A percentile compares a stretch with the other conserved stretches of the same genome.
Conservation (phyloP, 2,797 vertebrate genomes). For the Pygocentrus nattereri region DNA sequence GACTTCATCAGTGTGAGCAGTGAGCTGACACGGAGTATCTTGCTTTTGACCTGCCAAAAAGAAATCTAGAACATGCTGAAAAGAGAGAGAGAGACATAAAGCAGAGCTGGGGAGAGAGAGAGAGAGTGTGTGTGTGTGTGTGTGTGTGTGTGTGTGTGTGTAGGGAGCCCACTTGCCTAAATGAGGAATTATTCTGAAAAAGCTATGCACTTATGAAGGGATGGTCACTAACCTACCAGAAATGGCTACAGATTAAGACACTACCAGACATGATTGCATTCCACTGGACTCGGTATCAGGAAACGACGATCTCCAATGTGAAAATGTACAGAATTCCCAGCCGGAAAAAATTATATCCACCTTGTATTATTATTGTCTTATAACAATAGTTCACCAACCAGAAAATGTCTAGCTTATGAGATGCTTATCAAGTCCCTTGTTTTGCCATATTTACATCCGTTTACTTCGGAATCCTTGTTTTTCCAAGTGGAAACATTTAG, state of each 20-base stretch:
- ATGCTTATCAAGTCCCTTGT: no score
- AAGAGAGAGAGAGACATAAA: not conserved
- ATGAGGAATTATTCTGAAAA: not conserved
- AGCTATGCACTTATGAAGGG: not conserved
- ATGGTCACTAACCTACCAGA: not conserved
- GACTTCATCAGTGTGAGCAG: conserved; percentile 78
- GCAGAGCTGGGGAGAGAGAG: conserved; percentile 1
- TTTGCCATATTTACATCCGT: no score
- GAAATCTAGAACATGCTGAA: conserved; percentile 26
- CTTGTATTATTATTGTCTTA: not conserved
- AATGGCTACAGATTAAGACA: not conserved
- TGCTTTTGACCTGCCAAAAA: conserved; percentile 77
- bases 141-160: no score
- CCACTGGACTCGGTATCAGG: no score
- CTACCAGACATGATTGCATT: not conserved
- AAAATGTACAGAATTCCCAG: not conserved
- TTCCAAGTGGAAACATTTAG: no score
- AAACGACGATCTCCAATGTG: no score
- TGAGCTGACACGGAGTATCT: conserved; percentile 74
- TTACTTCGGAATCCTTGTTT: no score
- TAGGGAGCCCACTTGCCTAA: not conserved
- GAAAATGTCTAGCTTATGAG: no score
- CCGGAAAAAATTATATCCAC: not conserved
- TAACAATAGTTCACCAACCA: no score
- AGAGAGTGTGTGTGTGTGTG: no score